phyloP scores from a whole-genome alignment of 2,888 invertebrate species.

The Erpobdella octoculata region DNA sequence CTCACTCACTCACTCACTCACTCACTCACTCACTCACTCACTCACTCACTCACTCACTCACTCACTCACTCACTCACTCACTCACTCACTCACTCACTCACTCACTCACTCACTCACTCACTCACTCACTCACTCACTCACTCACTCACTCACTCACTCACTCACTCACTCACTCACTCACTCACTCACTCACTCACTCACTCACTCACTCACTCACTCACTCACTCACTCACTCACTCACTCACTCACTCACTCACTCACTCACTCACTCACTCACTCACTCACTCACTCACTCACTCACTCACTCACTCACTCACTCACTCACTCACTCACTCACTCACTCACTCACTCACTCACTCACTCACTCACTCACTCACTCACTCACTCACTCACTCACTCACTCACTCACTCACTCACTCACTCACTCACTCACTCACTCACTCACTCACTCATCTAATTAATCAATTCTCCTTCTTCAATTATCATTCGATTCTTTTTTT shows the following conservation, averaged over 20 bases:
- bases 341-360: too few relatives aligned
- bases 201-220: slow-evolving; percentile 28
- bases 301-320: too few relatives aligned
- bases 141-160: slow-evolving; percentile 29
- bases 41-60: neutral
- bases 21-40: neutral
- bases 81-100: slow-evolving; percentile 26
- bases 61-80: slow-evolving; percentile 6
- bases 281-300: too few relatives aligned
- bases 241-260: neutral
- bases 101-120: slow-evolving; percentile 29
- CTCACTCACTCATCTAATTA: too few relatives aligned
- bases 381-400: too few relatives aligned
- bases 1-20: neutral
- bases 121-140: slow-evolving; percentile 30
- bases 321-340: too few relatives aligned
- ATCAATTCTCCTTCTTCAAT: too few relatives aligned
- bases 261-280: too few relatives aligned
- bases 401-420: too few relatives aligned
- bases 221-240: neutral
- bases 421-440: too few relatives aligned
- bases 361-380: too few relatives aligned
- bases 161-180: slow-evolving; percentile 32
- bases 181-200: slow-evolving; percentile 26
- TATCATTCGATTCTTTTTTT: too few relatives aligned